Conservation (phyloP, 37 sponge, comb jelly and placozoan genomes). For the Tethya wilhelma region DNA sequence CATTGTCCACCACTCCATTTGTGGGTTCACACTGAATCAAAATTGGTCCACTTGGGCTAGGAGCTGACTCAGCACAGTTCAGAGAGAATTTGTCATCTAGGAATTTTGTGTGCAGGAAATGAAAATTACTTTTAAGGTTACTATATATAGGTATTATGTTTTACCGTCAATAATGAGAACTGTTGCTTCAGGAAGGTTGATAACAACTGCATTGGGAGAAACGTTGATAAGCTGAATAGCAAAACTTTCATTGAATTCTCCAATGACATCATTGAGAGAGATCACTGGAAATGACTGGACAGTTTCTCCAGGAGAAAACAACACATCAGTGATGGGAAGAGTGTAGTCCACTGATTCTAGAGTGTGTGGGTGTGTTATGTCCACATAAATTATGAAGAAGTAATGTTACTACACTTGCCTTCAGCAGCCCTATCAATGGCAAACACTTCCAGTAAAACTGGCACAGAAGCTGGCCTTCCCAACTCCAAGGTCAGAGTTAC, state of each 20-base stretch:
- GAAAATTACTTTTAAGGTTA: too few species aligned
- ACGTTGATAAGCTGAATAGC: constrained; percentile 1
- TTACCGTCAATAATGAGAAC: constrained; percentile 6
- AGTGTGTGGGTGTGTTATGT: not conserved
- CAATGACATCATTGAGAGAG: constrained; percentile 31
- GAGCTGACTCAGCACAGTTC: too few species aligned
- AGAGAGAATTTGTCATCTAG: too few species aligned
- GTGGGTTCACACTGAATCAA: too few species aligned
- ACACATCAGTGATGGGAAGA: not conserved
- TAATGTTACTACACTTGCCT: not conserved
- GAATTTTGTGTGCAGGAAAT: too few species aligned
- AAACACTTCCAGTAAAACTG: not conserved
- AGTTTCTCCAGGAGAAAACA: constrained; percentile 24
- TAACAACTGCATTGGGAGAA: not conserved
- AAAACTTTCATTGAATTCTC: constrained; percentile 37
- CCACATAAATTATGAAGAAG: not conserved
- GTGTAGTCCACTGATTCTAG: constrained; percentile 31
- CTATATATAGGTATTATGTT: too few species aligned
- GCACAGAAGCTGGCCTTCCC: not conserved
- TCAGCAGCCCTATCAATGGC: constrained; percentile 3
- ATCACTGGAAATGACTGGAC: not conserved
- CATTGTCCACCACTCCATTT: too few species aligned
- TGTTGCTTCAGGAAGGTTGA: not conserved
- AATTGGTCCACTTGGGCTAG: too few species aligned
- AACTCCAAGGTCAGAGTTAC: constrained; percentile 4